These are phyloP conservation scores for Epirrhoe tristata DNA, from an alignment of 2,888 invertebrate species.

Conservation along the genomic window DNA sequence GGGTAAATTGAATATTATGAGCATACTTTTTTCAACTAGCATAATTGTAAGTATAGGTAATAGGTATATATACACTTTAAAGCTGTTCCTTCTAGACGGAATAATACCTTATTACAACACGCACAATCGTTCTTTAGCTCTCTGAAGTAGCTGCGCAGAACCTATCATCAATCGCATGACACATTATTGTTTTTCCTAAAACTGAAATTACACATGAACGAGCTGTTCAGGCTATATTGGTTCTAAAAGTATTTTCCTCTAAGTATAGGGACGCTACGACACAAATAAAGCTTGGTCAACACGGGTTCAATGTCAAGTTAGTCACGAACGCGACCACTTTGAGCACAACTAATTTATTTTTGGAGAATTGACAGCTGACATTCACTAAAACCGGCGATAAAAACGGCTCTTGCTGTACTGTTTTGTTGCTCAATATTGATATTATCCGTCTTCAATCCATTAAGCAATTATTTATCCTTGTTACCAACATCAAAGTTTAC, in stretches of 20 bases:
- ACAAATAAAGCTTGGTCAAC: slow-evolving; percentile 61
- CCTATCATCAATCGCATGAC: too few relatives aligned
- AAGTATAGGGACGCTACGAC: slow-evolving; percentile 35
- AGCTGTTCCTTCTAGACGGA: too few relatives aligned
- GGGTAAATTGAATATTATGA: neutral
- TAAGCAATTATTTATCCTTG: neutral
- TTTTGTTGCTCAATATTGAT: slow-evolving; percentile 6
- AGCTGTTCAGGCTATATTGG: neutral
- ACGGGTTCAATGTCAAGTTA: slow-evolving; percentile 67
- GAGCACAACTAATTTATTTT: slow-evolving; percentile 76
- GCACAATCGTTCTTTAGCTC: too few relatives aligned
- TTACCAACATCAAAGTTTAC: neutral
- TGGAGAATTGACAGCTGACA: slow-evolving; percentile 70
- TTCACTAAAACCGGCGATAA: slow-evolving; percentile 31
- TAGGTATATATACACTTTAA: too few relatives aligned
- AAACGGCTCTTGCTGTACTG: slow-evolving; percentile 45
- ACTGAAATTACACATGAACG: too few relatives aligned
- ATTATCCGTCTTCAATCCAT: slow-evolving; percentile 4
- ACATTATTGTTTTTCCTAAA: too few relatives aligned
- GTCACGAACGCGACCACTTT: slow-evolving; percentile 80
- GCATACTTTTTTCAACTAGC: too few relatives aligned
- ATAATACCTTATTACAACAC: too few relatives aligned
- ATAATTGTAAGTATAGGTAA: too few relatives aligned
- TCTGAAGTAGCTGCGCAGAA: too few relatives aligned
- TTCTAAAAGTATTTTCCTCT: neutral